A percentile compares a stretch with the other conserved stretches of the same genome.
phyloP scores from a whole-genome alignment of 2,888 invertebrate genomes.

The Agrotis puta region DNA sequence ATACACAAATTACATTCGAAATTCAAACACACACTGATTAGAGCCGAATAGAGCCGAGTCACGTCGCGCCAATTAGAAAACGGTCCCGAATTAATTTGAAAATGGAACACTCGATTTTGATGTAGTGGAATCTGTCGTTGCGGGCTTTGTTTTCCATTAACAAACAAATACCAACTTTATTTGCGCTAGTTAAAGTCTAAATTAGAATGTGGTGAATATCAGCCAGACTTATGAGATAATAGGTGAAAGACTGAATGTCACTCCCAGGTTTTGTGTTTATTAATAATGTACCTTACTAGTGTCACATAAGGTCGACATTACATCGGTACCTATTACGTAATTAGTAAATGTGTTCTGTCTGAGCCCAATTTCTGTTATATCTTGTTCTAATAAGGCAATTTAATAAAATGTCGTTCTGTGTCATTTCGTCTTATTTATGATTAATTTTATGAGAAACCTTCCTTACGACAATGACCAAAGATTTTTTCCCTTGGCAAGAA shows the following conservation, averaged over 20 bases:
- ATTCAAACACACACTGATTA: slow-evolving; percentile 86
- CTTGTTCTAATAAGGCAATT: slow-evolving; percentile 64
- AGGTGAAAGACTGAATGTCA: slow-evolving; percentile 75
- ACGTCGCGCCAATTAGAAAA: slow-evolving; percentile 90
- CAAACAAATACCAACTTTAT: slow-evolving; percentile 61
- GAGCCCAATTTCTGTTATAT: slow-evolving; percentile 66
- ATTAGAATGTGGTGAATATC: slow-evolving; percentile 38
- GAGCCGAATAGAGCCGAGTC: slow-evolving; percentile 83
- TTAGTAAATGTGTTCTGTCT: slow-evolving; percentile 75
- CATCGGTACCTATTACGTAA: slow-evolving; percentile 61
- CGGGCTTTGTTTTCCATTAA: slow-evolving; percentile 56
- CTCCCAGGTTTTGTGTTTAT: slow-evolving; percentile 65
- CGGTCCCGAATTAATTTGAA: slow-evolving; percentile 88
- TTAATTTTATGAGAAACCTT: slow-evolving; percentile 46
- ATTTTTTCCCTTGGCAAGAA: slow-evolving; percentile 28
- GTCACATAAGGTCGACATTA: slow-evolving; percentile 57
- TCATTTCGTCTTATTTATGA: slow-evolving; percentile 54
- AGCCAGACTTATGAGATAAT: slow-evolving; percentile 65
- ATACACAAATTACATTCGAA: slow-evolving; percentile 85
- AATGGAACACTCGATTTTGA: slow-evolving; percentile 90
- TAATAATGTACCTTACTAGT: slow-evolving; percentile 65
- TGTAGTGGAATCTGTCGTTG: slow-evolving; percentile 86
- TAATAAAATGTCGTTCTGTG: slow-evolving; percentile 57
- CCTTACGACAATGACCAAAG: slow-evolving; percentile 23
- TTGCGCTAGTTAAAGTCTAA: slow-evolving; percentile 42